Percentiles rank a stretch among this genome's conserved stretches.
Conservation (phyloP, 2,797 vertebrate species). For the Sparidentex hasta region DNA sequence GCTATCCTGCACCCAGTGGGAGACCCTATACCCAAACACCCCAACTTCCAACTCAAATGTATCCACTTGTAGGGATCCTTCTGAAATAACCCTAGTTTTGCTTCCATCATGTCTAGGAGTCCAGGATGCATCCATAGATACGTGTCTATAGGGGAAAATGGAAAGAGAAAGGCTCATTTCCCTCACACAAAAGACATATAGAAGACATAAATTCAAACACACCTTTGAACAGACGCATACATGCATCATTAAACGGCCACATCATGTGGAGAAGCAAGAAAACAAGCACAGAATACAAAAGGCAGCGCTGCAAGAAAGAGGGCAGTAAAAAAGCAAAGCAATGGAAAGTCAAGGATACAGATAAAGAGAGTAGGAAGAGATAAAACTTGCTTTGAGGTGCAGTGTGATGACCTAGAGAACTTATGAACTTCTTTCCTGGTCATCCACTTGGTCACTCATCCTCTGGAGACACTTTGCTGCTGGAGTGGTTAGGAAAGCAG, state of each 20-base stretch:
- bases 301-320: not conserved
- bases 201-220: not conserved
- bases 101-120: not conserved
- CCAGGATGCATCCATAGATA: not conserved
- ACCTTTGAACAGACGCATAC: not conserved
- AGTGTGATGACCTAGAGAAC: too few species aligned
- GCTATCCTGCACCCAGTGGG: constrained; percentile 37
- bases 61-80: constrained; percentile 4
- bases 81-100: not conserved
- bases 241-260: constrained; percentile 25
- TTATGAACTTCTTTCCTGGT: too few species aligned
- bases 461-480: too few species aligned
- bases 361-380: not conserved
- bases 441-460: too few species aligned
- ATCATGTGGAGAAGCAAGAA: constrained; percentile 8
- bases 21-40: constrained; percentile 1
- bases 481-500: too few species aligned
- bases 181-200: constrained; percentile 14
- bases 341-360: not conserved
- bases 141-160: not conserved
- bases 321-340: not conserved
- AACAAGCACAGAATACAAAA: constrained; percentile 16
- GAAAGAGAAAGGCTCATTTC: constrained; percentile 37
- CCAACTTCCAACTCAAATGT: not conserved
- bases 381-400: not conserved